phyloP scores from a whole-genome alignment of 2,113 vertebrate species.

The Garra rufa region DNA sequence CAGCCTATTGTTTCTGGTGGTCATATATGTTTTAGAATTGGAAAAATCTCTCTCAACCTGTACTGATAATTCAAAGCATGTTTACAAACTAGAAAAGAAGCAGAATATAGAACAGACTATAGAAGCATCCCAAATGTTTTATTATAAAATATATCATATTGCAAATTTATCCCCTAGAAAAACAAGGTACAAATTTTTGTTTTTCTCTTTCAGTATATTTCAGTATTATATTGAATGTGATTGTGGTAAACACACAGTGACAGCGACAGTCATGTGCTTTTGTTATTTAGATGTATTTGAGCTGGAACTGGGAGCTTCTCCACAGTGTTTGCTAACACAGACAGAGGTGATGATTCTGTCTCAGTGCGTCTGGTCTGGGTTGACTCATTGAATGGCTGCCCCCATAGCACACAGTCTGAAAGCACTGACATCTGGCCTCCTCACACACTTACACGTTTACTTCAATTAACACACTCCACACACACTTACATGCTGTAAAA shows the following conservation, averaged over 20 bases:
- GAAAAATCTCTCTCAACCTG: not conserved
- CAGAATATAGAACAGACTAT: not conserved
- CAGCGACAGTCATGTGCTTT: not conserved
- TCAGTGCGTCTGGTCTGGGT: constrained; percentile 8
- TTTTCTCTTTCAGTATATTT: no score
- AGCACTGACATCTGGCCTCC: constrained; percentile 31
- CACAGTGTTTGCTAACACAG: not conserved
- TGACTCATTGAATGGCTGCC: not conserved
- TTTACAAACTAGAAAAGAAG: not conserved
- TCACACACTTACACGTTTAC: constrained; percentile 33
- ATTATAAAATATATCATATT: not conserved
- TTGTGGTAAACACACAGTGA: not conserved
- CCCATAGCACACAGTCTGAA: not conserved
- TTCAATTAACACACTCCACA: constrained; percentile 20
- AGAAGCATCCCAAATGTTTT: not conserved
- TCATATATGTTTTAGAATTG: no score
- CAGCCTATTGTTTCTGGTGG: no score
- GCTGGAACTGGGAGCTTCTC: not conserved
- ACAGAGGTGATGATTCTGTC: constrained; percentile 1
- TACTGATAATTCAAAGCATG: not conserved
- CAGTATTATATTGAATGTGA: no score
- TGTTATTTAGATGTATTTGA: not conserved
- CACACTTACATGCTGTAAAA: not conserved
- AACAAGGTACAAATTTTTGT: no score
- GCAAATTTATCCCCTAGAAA: not conserved